Evolutionary conservation across 2,113 vertebrate species (phyloP).

Genomic region (Rutilus rutilus): DNA sequence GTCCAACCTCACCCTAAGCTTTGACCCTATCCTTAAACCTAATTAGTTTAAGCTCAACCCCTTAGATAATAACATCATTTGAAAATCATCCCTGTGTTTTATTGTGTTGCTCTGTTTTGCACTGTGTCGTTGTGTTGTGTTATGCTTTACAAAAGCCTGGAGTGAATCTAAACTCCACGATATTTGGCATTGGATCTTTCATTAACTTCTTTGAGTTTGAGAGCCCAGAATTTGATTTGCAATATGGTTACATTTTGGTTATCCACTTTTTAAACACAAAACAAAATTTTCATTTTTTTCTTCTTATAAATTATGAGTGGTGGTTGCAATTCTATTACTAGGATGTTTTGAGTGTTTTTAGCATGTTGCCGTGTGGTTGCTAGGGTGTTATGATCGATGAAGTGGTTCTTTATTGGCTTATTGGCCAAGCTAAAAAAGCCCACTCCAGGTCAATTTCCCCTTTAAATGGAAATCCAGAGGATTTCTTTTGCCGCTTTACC

Average conservation of each 20-base stretch:
- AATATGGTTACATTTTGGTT: background rate
- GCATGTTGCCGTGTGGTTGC: background rate
- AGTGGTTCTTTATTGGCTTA: background rate
- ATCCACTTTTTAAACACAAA: background rate
- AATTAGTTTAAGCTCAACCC: too few species aligned
- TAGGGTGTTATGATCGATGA: too few species aligned
- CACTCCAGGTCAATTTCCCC: background rate
- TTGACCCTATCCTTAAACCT: too few species aligned
- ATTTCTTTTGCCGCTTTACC: background rate
- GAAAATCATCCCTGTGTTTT: background rate
- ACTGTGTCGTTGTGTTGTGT: background rate
- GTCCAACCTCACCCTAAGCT: too few species aligned
- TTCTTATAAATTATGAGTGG: background rate
- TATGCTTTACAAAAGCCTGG: background rate
- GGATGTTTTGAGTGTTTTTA: background rate
- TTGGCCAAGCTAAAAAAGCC: background rate
- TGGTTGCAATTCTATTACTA: background rate
- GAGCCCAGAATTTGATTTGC: constrained; percentile 8
- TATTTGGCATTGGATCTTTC: background rate
- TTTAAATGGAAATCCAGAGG: background rate
- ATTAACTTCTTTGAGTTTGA: constrained; percentile 5
- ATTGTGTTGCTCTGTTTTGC: background rate
- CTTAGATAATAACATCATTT: too few species aligned
- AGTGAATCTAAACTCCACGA: constrained; percentile 15
- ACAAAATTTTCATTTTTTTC: background rate